Evolutionary conservation across 2,888 invertebrate genomes (phyloP).

Genomic region (Fragum sueziense): DNA sequence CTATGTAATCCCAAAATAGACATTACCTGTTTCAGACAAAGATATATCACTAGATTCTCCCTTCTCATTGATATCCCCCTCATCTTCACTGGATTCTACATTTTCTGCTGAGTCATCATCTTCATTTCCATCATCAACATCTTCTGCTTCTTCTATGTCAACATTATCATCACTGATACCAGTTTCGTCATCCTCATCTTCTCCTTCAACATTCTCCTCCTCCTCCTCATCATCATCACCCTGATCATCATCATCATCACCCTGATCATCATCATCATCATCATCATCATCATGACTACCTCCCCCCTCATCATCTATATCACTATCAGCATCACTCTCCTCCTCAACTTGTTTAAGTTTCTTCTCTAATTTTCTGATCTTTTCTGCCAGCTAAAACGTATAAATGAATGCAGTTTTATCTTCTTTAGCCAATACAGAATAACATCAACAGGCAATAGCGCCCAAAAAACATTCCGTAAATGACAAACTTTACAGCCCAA

Average conservation of each 20-base stretch:
- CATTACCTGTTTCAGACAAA: not conserved
- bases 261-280: constrained; percentile 12
- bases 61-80: not conserved
- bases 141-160: not conserved
- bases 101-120: not conserved
- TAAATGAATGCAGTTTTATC: too few relatives aligned
- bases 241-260: constrained; percentile 1
- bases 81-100: constrained; percentile 11
- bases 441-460: too few relatives aligned
- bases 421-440: too few relatives aligned
- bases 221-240: constrained; percentile 17
- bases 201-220: not conserved
- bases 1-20: too few relatives aligned
- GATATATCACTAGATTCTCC: constrained; percentile 3
- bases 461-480: too few relatives aligned
- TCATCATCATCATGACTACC: constrained; percentile 25
- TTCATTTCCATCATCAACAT: not conserved
- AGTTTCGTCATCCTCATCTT: not conserved
- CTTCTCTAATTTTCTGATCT: constrained; percentile 4
- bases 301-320: constrained; percentile 35
- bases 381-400: not conserved
- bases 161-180: not conserved
- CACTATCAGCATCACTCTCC: constrained; percentile 20
- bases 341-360: not conserved
- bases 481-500: too few relatives aligned